Percentiles rank a stretch among this genome's conserved stretches.
These are phyloP conservation scores for Tenthredo livida DNA, from an alignment of 2,888 invertebrate genomes.

Conservation along the genomic window DNA sequence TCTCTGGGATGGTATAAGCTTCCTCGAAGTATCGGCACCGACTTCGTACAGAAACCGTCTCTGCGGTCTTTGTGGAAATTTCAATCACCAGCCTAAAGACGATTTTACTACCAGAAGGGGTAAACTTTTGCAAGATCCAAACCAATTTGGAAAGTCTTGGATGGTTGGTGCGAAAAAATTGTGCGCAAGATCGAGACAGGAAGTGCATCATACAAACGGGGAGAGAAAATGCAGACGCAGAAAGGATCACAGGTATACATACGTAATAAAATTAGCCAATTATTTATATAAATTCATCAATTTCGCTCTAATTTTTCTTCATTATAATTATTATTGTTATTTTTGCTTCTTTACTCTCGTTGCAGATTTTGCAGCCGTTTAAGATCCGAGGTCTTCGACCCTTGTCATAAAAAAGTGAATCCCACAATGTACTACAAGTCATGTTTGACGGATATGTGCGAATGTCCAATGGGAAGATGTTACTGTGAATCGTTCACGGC, in stretches of 20 bases:
- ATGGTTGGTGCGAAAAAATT: constrained; percentile 90
- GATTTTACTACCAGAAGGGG: constrained; percentile 89
- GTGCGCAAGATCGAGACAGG: constrained; percentile 82
- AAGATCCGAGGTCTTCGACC: constrained; percentile 83
- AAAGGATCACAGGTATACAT: constrained; percentile 74
- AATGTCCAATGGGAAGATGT: constrained; percentile 89
- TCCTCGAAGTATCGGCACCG: constrained; percentile 91
- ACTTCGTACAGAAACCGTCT: constrained; percentile 86
- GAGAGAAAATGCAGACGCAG: constrained; percentile 73
- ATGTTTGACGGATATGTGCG: constrained; percentile 93
- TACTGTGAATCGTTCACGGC: constrained; percentile 95
- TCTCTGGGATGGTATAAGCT: constrained; percentile 96
- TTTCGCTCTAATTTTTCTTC: too few species aligned
- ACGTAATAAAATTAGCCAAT: constrained; percentile 21
- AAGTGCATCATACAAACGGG: constrained; percentile 62
- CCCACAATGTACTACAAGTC: constrained; percentile 91
- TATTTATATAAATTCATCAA: constrained; percentile 68
- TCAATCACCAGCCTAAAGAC: constrained; percentile 92
- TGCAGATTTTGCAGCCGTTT: constrained; percentile 79
- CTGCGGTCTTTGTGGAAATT: constrained; percentile 97
- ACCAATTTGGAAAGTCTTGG: constrained; percentile 93
- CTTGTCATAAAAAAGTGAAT: constrained; percentile 90
- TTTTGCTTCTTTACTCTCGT: not conserved
- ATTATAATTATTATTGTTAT: not conserved
- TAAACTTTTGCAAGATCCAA: constrained; percentile 83